Conservation (phyloP, 2,888 invertebrate species). For the Lasioglossum zephyrum region DNA sequence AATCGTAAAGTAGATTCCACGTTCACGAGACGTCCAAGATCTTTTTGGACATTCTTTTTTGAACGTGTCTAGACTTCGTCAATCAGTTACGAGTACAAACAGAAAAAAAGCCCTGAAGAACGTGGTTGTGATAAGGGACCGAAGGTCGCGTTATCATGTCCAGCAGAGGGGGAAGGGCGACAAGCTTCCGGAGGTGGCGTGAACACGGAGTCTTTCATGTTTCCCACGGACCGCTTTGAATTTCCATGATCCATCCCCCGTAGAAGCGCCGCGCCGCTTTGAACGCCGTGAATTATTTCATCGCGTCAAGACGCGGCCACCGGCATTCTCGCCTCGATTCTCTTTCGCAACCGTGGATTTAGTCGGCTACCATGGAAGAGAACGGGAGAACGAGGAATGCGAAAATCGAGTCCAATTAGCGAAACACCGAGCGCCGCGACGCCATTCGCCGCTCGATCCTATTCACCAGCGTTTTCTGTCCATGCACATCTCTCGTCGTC, state of each 20-base stretch:
- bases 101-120: background rate
- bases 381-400: background rate
- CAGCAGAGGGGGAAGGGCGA: background rate
- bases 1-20: no score
- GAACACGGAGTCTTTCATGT: background rate
- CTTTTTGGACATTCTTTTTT: background rate
- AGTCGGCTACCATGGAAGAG: background rate
- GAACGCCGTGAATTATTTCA: background rate
- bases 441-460: background rate
- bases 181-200: background rate
- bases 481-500: background rate
- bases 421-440: background rate
- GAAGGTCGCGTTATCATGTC: conserved; percentile 1
- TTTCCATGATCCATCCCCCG: background rate
- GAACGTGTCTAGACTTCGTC: background rate
- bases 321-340: background rate
- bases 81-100: background rate
- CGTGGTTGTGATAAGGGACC: background rate
- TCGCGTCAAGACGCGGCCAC: background rate
- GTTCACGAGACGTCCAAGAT: no score
- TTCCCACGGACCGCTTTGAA: background rate
- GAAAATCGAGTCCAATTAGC: background rate
- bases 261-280: background rate
- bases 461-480: background rate
- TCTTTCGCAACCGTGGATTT: background rate